Evolutionary conservation across 1,140 invertebrate species (phyloP), one percentile per base, ranked within the genome.

Genomic region (Drosophila repletoides): DNA sequence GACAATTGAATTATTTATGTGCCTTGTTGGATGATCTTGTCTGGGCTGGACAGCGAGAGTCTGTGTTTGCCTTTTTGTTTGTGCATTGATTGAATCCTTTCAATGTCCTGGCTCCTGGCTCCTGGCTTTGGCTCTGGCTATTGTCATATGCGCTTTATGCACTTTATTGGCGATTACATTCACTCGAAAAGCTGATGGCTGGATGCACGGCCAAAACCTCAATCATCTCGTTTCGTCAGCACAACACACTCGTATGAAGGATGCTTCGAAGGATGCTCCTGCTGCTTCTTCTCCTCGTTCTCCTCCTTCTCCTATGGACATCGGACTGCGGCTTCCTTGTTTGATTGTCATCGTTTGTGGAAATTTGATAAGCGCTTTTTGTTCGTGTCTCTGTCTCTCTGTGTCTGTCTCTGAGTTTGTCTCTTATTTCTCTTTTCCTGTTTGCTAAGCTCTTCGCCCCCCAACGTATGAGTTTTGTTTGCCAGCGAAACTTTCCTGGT

Each of bases 1-100:
- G 80, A 86, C 80, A 87, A 86, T 86, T 86, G 80, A 86, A 86
- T 86, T 86, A 86, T 86, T 87, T 86, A 86, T 86, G 80, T 86
- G 68, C 63, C 70, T 63, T 67, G 45, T 33, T 49, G 21, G 41
- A 43, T 36, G 65, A 68, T 68, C 58, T 53, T 51, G 38, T 59
- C 68, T 38, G 60, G 22, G 26, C 22, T 51, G n/a, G n/a, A n/a
- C n/a, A n/a, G n/a, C n/a, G 48, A 26, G 9, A 41, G 53, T 40
- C 53, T 31, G 9, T 59, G 72, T 49, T 72, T 72, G 63, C 49
- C 80, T 73, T 86, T 79, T 86, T 80, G 76, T 80, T 84, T 80
- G 80, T 58, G 55, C 68, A 72, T 63, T 86, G 76, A 86, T 86
- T 86, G 80, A 86, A 86, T 86, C 72, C 80, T 67, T 86, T 73